Conservation (phyloP, 2,888 invertebrate genomes). For the Mylabris sibirica region DNA sequence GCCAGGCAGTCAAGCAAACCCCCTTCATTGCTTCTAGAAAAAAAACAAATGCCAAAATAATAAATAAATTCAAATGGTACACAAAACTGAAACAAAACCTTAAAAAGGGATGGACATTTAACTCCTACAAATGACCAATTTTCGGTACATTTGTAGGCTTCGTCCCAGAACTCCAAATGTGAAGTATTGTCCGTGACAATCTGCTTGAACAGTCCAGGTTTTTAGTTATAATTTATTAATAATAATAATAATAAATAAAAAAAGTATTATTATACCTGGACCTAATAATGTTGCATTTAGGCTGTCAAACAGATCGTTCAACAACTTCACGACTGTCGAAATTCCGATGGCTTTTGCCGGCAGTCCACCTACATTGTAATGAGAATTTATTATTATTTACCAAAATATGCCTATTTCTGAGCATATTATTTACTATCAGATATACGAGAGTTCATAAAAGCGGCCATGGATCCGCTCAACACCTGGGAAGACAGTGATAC, state of each 20-base stretch:
- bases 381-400: not conserved
- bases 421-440: not conserved
- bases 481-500: too few relatives aligned
- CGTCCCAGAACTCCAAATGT: not conserved
- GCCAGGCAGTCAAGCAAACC: not conserved
- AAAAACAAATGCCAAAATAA: not conserved
- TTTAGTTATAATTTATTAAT: too few relatives aligned
- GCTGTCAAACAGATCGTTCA: conserved; percentile 10
- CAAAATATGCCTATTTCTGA: too few relatives aligned
- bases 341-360: not conserved
- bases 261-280: not conserved
- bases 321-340: not conserved
- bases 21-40: conserved; percentile 10
- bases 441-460: too few relatives aligned
- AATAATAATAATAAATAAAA: too few relatives aligned
- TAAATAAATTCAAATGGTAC: not conserved
- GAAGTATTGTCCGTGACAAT: too few relatives aligned
- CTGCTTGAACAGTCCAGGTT: not conserved
- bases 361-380: not conserved
- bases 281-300: not conserved
- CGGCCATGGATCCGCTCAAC: too few relatives aligned
- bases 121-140: not conserved
- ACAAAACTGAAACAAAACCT: not conserved
- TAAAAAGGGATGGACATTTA: not conserved
- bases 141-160: not conserved